Base-by-base conservation (phyloP, 2,888 invertebrate genomes). In the Troides aeacus region DNA sequence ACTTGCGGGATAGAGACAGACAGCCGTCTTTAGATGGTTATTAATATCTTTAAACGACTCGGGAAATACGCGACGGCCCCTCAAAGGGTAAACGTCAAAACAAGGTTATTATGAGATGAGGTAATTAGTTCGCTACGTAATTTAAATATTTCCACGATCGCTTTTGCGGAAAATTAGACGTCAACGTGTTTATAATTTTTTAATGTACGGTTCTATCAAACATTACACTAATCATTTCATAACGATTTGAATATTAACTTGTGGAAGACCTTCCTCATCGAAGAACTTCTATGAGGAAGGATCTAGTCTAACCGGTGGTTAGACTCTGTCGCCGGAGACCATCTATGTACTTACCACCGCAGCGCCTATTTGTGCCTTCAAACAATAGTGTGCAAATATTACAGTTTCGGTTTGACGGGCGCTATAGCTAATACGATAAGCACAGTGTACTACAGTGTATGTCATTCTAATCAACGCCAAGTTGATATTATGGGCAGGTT, bases 81-180 rank as follows among this genome's bases (percentile, higher is more conserved):
- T 90, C 90, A 90, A 90, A 92, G 90, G 86, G 89, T 90, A 87
- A 82, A 89, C 89, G 86, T 89, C 90, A 91, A 90, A 92, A 92
- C 90, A 91, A 87, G 86, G 86, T 89, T 91, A 92, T 92, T 90
- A 91, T 83, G 84, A 85, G 85, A 89, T 85, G 85, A 84, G 85
- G 86, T 91, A 92, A 91, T 92, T 89, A 88, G 85, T 85, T 90
- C 87, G 87, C 82, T 81, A 85, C 83, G 83, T 88, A 86, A 88
- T 86, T 85, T 88, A 81, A 56, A 70, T 56, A 60, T 82, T 86
- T 82, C 80, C 74, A 74, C 76, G 77, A 81, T 82, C 75, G 76
- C 72, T 78, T 78, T 76, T 73, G 71, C 73, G 75, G 78, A 76
- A 80, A 82, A 84, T 77, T 75, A 71, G 72, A 71, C 66, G 71